Percentiles rank a stretch among this genome's conserved stretches.
Conservation (phyloP, 2,888 invertebrate genomes). For the Leptinotarsa haldemani region DNA sequence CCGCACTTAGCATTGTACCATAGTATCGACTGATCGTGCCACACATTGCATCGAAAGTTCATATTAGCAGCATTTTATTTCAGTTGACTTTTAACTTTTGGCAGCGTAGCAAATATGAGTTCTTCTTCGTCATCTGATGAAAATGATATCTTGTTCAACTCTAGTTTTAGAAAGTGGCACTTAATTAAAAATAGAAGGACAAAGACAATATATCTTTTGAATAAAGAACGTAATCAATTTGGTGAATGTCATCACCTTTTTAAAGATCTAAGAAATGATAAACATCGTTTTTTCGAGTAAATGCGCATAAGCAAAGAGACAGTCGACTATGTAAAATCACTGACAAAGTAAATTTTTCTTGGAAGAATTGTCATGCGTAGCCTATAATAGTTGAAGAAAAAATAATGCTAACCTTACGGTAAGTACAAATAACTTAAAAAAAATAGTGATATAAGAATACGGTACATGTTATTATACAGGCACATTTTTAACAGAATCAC, state of each 20-base stretch:
- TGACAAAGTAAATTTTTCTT: conserved; percentile 22
- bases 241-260: conserved; percentile 19
- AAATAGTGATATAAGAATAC: neutral
- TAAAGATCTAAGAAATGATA: conserved; percentile 20
- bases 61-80: no score
- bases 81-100: no score
- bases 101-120: no score
- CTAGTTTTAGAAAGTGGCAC: conserved; percentile 20
- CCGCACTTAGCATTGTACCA: no score
- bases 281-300: conserved; percentile 14
- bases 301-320: conserved; percentile 24
- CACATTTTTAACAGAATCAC: no score
- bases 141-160: conserved; percentile 19
- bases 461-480: neutral
- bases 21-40: no score
- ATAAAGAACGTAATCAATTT: conserved; percentile 16
- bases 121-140: conserved; percentile 11
- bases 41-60: no score
- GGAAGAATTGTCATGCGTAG: conserved; percentile 23
- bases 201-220: conserved; percentile 20
- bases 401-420: conserved; percentile 13
- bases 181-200: conserved; percentile 18
- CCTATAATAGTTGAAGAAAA: conserved; percentile 24
- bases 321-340: conserved; percentile 19
- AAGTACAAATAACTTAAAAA: conserved; percentile 14